Evolutionary conservation across 2,797 vertebrate genomes (phyloP).

Genomic region (Melanogrammus aeglefinus): DNA sequence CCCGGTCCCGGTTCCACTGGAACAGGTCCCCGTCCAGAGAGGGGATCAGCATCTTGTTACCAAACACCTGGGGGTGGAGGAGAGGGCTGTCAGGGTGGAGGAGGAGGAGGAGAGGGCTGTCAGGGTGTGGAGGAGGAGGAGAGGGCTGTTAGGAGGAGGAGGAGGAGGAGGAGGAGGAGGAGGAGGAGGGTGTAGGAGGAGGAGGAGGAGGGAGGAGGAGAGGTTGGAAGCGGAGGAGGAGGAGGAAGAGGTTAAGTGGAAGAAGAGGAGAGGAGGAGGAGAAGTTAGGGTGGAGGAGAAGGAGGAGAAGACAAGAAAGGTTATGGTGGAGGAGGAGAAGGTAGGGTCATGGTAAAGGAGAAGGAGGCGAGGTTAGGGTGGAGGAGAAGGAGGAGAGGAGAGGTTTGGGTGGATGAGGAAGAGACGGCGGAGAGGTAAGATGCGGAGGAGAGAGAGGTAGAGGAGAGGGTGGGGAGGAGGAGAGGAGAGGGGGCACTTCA

Average conservation of each 20-base stretch:
- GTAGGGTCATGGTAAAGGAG: neutral
- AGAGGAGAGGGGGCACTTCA: neutral
- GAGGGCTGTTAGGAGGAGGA: too few relatives aligned
- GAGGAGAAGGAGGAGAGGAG: neutral
- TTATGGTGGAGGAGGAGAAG: too few relatives aligned
- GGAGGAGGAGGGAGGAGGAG: neutral
- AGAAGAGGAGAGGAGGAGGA: too few relatives aligned
- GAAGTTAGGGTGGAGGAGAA: too few relatives aligned
- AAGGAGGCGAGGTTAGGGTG: neutral
- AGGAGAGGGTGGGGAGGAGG: neutral
- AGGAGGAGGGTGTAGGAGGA: too few relatives aligned
- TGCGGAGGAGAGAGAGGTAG: too few relatives aligned
- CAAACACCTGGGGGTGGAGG: constrained; percentile 82
- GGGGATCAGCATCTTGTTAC: constrained; percentile 96
- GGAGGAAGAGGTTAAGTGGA: neutral
- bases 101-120: neutral
- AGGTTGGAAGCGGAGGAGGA: neutral
- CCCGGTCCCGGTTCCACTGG: constrained; percentile 95
- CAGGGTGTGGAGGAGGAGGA: too few relatives aligned
- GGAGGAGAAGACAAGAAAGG: too few relatives aligned
- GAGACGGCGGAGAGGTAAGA: too few relatives aligned
- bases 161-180: too few relatives aligned
- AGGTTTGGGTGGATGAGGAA: too few relatives aligned
- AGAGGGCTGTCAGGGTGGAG: neutral
- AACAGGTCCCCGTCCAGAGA: constrained; percentile 97